Conservation (phyloP, 2,888 invertebrate species). For the Eupithecia dodoneata region DNA sequence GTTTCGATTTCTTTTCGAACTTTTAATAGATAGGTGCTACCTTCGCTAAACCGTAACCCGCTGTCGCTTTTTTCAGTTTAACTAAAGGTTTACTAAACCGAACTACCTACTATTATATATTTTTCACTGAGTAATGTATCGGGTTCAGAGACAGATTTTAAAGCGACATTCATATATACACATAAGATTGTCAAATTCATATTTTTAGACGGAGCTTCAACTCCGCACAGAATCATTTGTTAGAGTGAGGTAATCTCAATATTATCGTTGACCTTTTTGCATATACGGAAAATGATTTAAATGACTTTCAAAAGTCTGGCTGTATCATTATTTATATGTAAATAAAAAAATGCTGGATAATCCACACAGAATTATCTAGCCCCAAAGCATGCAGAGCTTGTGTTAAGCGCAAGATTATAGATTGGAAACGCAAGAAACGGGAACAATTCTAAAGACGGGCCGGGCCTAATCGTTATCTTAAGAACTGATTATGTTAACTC, state of each 20-base stretch:
- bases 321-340: not conserved
- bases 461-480: constrained; percentile 21
- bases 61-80: not conserved
- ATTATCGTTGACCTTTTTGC: not conserved
- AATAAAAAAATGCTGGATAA: no score
- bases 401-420: not conserved
- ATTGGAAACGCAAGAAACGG: not conserved
- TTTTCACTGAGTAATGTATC: not conserved
- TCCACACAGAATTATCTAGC: no score
- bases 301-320: not conserved
- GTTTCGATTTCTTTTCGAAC: not conserved
- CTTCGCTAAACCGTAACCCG: not conserved
- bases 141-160: not conserved
- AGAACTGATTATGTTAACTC: constrained; percentile 6
- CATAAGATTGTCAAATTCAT: not conserved
- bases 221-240: not conserved
- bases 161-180: not conserved
- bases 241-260: not conserved
- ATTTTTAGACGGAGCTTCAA: not conserved
- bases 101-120: not conserved
- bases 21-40: not conserved
- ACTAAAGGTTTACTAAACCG: not conserved
- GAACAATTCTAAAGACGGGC: constrained; percentile 24
- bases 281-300: not conserved
- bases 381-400: no score